Base-by-base conservation (phyloP, 2,113 vertebrate genomes). In the Bubo bubo region DNA sequence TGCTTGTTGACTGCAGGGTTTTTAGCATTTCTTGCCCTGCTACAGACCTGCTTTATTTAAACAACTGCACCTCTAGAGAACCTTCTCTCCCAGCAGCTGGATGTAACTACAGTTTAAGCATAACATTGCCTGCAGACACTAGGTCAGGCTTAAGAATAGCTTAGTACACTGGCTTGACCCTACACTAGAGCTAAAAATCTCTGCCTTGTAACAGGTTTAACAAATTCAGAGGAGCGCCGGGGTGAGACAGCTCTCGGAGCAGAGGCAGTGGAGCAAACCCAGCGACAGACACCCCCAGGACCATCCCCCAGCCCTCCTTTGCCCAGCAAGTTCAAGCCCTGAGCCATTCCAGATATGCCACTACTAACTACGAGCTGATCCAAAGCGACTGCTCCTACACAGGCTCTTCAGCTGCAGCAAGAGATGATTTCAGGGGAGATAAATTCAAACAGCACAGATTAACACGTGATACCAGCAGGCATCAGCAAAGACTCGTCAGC, bases 51-150 rank as follows among this genome's bases (percentile, higher is more conserved):
- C 17, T 70, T 70, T 16, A 59, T 62, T 43, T 50, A 24, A 68
- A 23, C 6, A 47, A 14, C 4, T 6, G 30, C 43, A 11, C 6
- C 8, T n/a, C n/a, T 23, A 15, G 34, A 13, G 35, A 58, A 23
- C 4, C 34, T 66, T 9, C 64, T 18, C 28, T 39, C 52, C 32
- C 59, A 72, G 83, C 26, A 83, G 32, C 22, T 47, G 37, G 37
- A 12, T 4, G 1, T 8, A 34, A 45, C 30, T 13, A 35, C 4
- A 35, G 5, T 12, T 23, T 81, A 35, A 55, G 67, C 8, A 2
- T 16, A 34, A 41, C 13, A 2, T 32, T 13, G 32, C 3, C 8
- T 39, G 45, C 2, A 3, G 30, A 60, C 37, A 8, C 12, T 1
- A 47, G 45, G 10, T 53, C 12, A 22, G 72, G 30, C 17, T 53